Percentiles rank a stretch among this genome's conserved stretches.
Conservation (phyloP, 1,140 invertebrate species). For the Triops cancriformis region DNA sequence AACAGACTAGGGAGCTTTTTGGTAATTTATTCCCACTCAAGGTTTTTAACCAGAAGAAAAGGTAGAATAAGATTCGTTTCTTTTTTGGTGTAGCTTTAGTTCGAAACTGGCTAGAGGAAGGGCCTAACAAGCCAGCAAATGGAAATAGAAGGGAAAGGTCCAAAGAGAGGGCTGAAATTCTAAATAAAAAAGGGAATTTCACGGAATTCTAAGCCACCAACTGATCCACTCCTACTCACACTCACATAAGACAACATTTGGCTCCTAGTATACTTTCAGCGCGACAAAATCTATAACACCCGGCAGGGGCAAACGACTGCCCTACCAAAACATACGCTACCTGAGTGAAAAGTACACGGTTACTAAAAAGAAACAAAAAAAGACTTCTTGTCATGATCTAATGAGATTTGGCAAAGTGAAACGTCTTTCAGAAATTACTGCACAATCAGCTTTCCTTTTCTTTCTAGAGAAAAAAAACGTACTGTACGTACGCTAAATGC, state of each 20-base stretch:
- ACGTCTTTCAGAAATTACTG: background rate
- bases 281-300: slow-evolving; percentile 5
- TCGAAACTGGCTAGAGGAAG: background rate
- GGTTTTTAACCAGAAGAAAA: background rate
- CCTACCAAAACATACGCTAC: background rate
- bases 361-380: background rate
- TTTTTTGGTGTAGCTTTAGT: background rate
- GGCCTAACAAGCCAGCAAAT: background rate
- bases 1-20: background rate
- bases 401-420: background rate
- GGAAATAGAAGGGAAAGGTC: background rate
- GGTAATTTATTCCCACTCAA: background rate
- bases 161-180: too few species aligned
- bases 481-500: too few species aligned
- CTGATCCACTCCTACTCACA: background rate
- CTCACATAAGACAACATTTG: background rate
- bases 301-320: background rate
- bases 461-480: too few species aligned
- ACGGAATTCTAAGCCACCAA: background rate
- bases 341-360: slow-evolving; percentile 9
- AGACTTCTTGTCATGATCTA: background rate
- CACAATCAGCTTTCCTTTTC: background rate
- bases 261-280: slow-evolving; percentile 13
- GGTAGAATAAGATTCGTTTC: background rate
- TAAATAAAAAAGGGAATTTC: background rate